These are phyloP conservation scores for Antigone vipio DNA, from an alignment of 2,113 vertebrate genomes.

Conservation along the genomic window DNA sequence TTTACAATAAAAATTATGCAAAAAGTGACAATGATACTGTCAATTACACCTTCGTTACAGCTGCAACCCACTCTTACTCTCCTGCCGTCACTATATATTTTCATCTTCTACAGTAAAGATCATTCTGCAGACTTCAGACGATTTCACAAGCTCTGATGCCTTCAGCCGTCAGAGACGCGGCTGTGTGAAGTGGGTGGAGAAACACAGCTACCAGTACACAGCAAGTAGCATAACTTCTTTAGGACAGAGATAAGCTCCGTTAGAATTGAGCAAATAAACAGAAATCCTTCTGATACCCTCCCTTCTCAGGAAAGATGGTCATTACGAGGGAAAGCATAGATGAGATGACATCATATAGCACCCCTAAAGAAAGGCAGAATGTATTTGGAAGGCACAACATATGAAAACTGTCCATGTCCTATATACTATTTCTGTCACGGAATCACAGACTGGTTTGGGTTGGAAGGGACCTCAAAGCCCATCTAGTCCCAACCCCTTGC, in stretches of 20 bases:
- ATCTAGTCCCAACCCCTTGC: no score
- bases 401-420: neutral
- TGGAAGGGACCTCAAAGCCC: no score
- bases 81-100: neutral
- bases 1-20: neutral
- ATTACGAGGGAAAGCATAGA: neutral
- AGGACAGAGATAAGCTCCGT: neutral
- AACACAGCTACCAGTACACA: neutral
- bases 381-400: neutral
- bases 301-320: neutral
- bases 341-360: neutral
- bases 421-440: neutral
- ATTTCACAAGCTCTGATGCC: neutral
- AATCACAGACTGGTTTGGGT: no score
- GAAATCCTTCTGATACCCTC: neutral
- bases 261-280: neutral
- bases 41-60: neutral
- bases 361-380: neutral
- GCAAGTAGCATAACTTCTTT: neutral
- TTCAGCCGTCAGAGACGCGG: neutral
- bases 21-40: accelerated
- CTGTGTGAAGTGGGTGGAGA: neutral
- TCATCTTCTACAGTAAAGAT: neutral
- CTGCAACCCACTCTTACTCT: neutral
- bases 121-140: neutral